Percentiles rank a stretch among this genome's conserved stretches.
Evolutionary conservation across 2,797 vertebrate genomes (phyloP).

Genomic region (Chrysocyon brachyurus): DNA sequence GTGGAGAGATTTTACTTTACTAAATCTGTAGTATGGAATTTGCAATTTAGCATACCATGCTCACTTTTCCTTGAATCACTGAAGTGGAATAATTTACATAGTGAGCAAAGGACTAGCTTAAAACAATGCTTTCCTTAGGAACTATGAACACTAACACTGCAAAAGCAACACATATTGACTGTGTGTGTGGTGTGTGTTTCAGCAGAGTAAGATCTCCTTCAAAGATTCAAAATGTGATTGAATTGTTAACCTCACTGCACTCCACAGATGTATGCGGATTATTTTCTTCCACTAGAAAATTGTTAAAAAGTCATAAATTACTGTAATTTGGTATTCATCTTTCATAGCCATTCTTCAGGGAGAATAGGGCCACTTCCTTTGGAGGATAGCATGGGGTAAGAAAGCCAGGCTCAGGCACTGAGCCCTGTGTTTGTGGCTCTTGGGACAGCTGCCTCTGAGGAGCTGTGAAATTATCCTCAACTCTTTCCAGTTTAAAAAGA

Average conservation of each 20-base stretch:
- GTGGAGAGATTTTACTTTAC: background rate
- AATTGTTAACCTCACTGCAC: constrained; percentile 49
- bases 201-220: background rate
- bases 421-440: background rate
- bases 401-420: background rate
- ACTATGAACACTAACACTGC: background rate
- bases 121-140: background rate
- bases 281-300: constrained; percentile 43
- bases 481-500: background rate
- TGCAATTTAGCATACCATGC: background rate
- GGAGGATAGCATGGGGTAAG: background rate
- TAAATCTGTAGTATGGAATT: constrained; percentile 41
- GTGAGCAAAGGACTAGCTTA: constrained; percentile 9
- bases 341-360: constrained; percentile 33
- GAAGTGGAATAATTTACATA: constrained; percentile 14
- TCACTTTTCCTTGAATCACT: constrained; percentile 41
- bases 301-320: constrained; percentile 50
- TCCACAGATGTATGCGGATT: constrained; percentile 38
- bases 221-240: constrained; percentile 48
- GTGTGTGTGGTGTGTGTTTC: background rate
- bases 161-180: background rate
- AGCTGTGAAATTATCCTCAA: background rate
- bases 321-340: constrained; percentile 53
- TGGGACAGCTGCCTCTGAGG: background rate
- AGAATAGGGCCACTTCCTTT: background rate